Percentiles rank a stretch among this genome's conserved stretches.
Conservation (phyloP, 2,797 vertebrate species). For the Acanthiza pusilla region DNA sequence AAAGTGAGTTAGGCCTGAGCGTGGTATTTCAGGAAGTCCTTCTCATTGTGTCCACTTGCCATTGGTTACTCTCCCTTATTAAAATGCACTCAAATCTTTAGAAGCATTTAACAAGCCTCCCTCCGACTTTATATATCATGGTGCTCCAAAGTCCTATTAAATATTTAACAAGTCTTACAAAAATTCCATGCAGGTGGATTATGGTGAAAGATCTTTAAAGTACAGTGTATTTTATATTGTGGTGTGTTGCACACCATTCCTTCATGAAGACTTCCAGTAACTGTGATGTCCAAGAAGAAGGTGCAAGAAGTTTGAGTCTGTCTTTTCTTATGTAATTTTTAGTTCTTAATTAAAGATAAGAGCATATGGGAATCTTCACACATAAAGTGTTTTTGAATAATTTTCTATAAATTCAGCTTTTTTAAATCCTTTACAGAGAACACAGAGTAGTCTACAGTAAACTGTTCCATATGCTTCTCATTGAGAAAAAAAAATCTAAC, state of each 20-base stretch:
- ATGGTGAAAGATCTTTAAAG: slow-evolving; percentile 20
- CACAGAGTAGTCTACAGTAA: not conserved
- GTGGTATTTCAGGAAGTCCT: not conserved
- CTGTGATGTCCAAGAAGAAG: not conserved
- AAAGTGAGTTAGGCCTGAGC: not conserved
- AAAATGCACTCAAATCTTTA: slow-evolving; percentile 52
- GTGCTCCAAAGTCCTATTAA: slow-evolving; percentile 42
- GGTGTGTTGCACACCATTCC: not conserved
- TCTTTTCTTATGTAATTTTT: not conserved
- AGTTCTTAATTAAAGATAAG: not conserved
- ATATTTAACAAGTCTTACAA: slow-evolving; percentile 54
- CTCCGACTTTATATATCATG: slow-evolving; percentile 14
- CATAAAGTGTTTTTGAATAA: not conserved
- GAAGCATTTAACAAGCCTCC: slow-evolving; percentile 37
- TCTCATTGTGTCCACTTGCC: slow-evolving; percentile 23
- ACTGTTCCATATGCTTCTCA: not conserved
- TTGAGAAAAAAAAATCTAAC: not conserved
- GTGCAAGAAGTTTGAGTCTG: not conserved
- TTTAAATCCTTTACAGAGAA: not conserved
- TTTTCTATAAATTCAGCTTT: not conserved
- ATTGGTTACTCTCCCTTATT: slow-evolving; percentile 61
- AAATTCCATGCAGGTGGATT: slow-evolving; percentile 52
- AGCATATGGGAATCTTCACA: not conserved
- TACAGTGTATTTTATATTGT: not conserved
- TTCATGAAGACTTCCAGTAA: not conserved